Conservation (phyloP, 2,888 invertebrate genomes). For the Hoplodrina blanda region DNA sequence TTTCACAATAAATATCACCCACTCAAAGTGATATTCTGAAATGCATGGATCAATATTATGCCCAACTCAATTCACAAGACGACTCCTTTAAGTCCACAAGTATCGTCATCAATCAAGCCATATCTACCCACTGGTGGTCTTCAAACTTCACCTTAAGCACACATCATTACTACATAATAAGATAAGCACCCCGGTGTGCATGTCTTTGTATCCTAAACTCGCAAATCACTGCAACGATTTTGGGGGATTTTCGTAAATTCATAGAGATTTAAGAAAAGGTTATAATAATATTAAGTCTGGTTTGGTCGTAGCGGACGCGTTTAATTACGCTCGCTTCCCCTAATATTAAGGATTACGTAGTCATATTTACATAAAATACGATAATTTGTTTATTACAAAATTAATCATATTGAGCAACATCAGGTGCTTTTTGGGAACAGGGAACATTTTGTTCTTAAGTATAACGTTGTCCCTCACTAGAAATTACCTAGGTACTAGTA, state of each 20-base stretch:
- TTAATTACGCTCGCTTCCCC: constrained; percentile 6
- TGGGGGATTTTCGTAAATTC: constrained; percentile 38
- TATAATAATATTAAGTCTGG: background rate
- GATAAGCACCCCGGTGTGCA: constrained; percentile 48
- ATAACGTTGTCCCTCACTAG: too few relatives aligned
- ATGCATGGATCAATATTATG: constrained; percentile 16
- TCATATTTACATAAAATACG: too few relatives aligned
- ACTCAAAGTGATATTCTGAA: constrained; percentile 1
- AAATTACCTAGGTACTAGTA: too few relatives aligned
- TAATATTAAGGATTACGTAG: too few relatives aligned
- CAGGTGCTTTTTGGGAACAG: too few relatives aligned
- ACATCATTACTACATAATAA: constrained; percentile 59
- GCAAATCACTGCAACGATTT: constrained; percentile 50
- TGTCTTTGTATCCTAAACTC: constrained; percentile 51
- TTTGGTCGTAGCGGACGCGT: constrained; percentile 2
- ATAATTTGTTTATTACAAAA: too few relatives aligned
- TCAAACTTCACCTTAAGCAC: constrained; percentile 51
- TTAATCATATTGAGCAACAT: too few relatives aligned
- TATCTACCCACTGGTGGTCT: constrained; percentile 52
- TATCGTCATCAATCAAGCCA: constrained; percentile 56
- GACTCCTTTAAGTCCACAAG: constrained; percentile 36
- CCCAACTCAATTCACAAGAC: constrained; percentile 19
- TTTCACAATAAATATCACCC: background rate
- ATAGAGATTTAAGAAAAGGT: constrained; percentile 6
- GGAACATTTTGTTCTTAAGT: too few relatives aligned